Evolutionary conservation across 2,113 vertebrate species (phyloP).

Genomic region (Amazona vittata): DNA sequence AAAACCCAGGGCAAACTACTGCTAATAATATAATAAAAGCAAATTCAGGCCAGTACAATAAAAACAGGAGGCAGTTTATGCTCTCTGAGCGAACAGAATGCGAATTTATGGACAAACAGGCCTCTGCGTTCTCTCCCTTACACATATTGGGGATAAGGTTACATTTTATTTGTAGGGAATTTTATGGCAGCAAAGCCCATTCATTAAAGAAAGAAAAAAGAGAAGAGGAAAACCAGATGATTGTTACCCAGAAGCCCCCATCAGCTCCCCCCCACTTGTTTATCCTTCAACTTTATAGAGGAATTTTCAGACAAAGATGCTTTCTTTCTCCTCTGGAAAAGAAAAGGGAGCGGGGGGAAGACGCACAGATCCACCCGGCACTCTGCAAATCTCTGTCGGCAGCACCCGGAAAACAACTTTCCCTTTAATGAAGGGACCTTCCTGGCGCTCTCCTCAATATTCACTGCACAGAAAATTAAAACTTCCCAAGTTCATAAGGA

Average conservation of each 20-base stretch:
- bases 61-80: background rate
- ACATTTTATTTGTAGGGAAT: constrained; percentile 35
- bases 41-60: background rate
- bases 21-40: constrained; percentile 23
- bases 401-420: constrained; percentile 64
- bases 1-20: background rate
- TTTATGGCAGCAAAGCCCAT: constrained; percentile 23
- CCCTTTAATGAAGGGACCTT: constrained; percentile 66
- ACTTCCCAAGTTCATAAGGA: constrained; percentile 63
- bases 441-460: constrained; percentile 37
- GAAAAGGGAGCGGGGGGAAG: background rate
- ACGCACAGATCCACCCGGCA: background rate
- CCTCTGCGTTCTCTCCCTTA: background rate
- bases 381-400: constrained; percentile 66
- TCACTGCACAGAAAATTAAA: constrained; percentile 35
- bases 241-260: background rate
- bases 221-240: constrained; percentile 48
- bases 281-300: constrained; percentile 40
- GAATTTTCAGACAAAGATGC: constrained; percentile 66
- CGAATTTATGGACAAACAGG: background rate
- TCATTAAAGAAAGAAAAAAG: background rate
- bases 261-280: constrained; percentile 7
- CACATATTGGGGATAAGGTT: background rate
- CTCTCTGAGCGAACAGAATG: background rate
- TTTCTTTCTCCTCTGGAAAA: background rate